Conservation (phyloP, 92 coral and sea anemone genomes). For the Porites divaricata region DNA sequence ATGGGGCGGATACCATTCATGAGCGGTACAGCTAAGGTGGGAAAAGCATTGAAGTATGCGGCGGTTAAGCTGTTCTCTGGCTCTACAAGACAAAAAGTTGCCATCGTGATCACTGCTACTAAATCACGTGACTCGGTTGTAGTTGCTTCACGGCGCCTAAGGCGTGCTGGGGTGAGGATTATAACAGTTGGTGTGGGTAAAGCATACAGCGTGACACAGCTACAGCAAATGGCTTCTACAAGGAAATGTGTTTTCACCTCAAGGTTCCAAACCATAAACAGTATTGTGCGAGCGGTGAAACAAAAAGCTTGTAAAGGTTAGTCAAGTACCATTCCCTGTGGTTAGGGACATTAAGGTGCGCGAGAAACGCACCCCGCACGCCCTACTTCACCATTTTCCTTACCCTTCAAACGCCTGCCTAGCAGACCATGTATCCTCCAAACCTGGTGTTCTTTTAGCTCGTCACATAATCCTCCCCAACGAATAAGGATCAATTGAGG, state of each 20-base stretch:
- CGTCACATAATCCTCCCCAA: too few species aligned
- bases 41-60: conserved; percentile 55
- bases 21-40: conserved; percentile 68
- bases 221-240: conserved; percentile 72
- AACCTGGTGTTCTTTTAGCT: too few species aligned
- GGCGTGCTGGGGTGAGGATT: conserved; percentile 49
- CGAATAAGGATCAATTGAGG: too few species aligned
- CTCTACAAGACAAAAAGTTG: conserved; percentile 59
- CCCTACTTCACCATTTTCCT: too few species aligned
- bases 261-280: conserved; percentile 57
- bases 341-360: too few species aligned
- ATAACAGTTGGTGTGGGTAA: conserved; percentile 62
- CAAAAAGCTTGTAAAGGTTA: conserved; percentile 73
- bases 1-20: conserved; percentile 64
- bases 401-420: too few species aligned
- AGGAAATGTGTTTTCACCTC: conserved; percentile 56
- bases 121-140: conserved; percentile 55
- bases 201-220: conserved; percentile 41
- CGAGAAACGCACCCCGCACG: too few species aligned
- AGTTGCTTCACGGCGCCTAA: conserved; percentile 43
- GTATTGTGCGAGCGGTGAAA: conserved; percentile 56
- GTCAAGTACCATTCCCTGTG: background rate
- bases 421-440: too few species aligned
- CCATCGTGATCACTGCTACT: conserved; percentile 67
- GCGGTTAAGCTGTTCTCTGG: conserved; percentile 53